phyloP scores from a whole-genome alignment of 30 jellyfish, hydroid and myxozoan species.

The Hydra vulgaris region DNA sequence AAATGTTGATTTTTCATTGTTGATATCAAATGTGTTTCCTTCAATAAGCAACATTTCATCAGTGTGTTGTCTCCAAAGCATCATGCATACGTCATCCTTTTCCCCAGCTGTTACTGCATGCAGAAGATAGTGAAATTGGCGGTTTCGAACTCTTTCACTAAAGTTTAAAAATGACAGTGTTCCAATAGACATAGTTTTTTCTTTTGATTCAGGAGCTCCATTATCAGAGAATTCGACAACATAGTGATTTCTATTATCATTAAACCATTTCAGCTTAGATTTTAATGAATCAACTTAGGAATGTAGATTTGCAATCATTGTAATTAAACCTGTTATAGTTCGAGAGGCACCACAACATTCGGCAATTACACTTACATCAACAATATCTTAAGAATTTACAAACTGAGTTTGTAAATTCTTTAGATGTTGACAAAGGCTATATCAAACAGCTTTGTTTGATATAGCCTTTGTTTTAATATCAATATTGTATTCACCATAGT shows the following conservation, averaged over 20 bases:
- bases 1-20: too few relatives aligned
- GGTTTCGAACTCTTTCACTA: background rate
- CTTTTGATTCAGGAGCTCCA: background rate
- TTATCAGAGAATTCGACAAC: conserved; percentile 1
- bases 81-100: too few relatives aligned
- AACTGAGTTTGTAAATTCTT: too few relatives aligned
- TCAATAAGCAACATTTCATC: too few relatives aligned
- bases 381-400: conserved; percentile 5
- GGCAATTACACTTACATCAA: background rate
- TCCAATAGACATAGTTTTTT: conserved; percentile 1
- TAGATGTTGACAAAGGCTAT: too few relatives aligned
- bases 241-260: background rate
- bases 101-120: too few relatives aligned
- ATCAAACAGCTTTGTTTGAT: too few relatives aligned
- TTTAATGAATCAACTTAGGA: background rate
- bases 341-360: conserved; percentile 9
- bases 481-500: too few relatives aligned
- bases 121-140: background rate
- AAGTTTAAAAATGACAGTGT: background rate
- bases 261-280: background rate
- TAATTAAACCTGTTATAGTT: conserved; percentile 4
- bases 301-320: conserved; percentile 12
- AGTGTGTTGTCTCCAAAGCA: too few relatives aligned
- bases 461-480: too few relatives aligned
- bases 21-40: too few relatives aligned